Evolutionary conservation across 2,888 invertebrate species (phyloP).

Genomic region (Amphiduros pacificus): DNA sequence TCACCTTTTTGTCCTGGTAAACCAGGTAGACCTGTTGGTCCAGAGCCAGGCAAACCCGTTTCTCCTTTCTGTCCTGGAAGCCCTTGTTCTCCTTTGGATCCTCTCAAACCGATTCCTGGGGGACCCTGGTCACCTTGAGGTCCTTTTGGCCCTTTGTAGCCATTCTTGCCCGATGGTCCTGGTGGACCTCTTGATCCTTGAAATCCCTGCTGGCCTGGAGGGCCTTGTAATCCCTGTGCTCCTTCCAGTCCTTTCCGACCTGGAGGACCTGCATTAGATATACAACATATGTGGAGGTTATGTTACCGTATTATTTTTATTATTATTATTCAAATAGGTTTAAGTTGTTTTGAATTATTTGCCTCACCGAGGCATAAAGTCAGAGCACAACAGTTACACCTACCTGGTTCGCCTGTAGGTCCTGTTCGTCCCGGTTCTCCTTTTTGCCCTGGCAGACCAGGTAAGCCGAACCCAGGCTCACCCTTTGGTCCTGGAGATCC

Average conservation of each 20-base stretch:
- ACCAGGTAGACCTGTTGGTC: too few species aligned
- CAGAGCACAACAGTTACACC: too few species aligned
- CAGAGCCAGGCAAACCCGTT: too few species aligned
- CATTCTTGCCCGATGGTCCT: background rate
- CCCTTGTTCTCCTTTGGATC: background rate
- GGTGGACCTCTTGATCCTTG: background rate
- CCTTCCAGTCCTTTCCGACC: background rate
- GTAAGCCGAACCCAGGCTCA: background rate
- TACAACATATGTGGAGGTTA: too few species aligned
- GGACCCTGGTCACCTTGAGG: background rate
- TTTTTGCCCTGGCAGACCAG: background rate
- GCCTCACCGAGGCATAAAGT: background rate
- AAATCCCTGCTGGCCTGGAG: background rate
- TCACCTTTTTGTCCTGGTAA: background rate
- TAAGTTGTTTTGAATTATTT: background rate
- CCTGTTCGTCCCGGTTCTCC: background rate
- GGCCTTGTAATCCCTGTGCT: background rate
- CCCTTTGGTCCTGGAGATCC: background rate
- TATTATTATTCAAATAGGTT: too few species aligned
- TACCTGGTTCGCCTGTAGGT: background rate
- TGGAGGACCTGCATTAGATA: background rate
- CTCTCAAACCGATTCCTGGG: too few species aligned
- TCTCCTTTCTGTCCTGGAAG: background rate
- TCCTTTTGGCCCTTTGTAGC: background rate
- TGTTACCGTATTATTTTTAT: too few species aligned